Evolutionary conservation across 2,113 vertebrate species (phyloP).

Genomic region (Gobiocypris rarus): DNA sequence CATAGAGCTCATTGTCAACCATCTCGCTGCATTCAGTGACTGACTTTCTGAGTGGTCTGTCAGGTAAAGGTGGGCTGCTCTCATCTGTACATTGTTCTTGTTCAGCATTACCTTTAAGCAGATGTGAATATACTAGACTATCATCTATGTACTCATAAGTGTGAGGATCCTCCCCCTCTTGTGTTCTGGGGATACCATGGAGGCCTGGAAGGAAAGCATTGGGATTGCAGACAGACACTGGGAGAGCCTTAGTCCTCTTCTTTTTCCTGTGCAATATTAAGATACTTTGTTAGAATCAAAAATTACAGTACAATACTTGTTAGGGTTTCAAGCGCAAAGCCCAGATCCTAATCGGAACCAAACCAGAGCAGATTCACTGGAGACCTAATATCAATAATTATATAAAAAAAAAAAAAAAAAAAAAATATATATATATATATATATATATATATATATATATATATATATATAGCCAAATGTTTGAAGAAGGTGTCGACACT

Average conservation of each 20-base stretch:
- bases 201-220: conserved; percentile 75
- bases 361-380: not conserved
- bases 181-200: conserved; percentile 66
- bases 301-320: not conserved
- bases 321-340: too few species aligned
- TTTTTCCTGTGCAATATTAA: conserved; percentile 75
- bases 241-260: conserved; percentile 60
- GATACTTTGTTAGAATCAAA: not conserved
- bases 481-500: not conserved
- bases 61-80: conserved; percentile 69
- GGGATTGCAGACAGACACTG: conserved; percentile 84
- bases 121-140: conserved; percentile 83
- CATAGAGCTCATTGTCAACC: conserved; percentile 75
- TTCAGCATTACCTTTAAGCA: conserved; percentile 71
- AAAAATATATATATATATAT: too few species aligned
- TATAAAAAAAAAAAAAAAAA: too few species aligned
- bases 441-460: too few species aligned
- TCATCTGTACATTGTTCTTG: conserved; percentile 66
- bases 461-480: too few species aligned
- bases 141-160: conserved; percentile 90
- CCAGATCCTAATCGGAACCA: not conserved
- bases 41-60: conserved; percentile 41
- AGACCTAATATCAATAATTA: too few species aligned
- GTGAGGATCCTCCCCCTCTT: conserved; percentile 77
- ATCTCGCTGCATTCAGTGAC: conserved; percentile 12